These are phyloP conservation scores for Hirtodrosophila alboralis DNA, from an alignment of 2,888 invertebrate species.

Conservation along the genomic window DNA sequence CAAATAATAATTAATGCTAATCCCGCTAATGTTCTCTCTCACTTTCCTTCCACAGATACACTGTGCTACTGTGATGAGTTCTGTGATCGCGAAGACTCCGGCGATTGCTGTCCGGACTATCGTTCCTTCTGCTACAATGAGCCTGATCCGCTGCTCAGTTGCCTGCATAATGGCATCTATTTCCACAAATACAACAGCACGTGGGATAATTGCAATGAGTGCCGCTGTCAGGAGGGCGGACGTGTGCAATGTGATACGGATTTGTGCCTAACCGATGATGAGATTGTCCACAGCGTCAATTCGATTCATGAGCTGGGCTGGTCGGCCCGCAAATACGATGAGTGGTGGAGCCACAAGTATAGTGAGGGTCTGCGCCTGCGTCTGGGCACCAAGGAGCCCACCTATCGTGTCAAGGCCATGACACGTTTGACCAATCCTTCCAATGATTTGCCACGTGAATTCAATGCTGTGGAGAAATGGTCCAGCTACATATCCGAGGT, in stretches of 20 bases:
- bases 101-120: constrained; percentile 97
- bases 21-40: too few species aligned
- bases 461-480: constrained; percentile 92
- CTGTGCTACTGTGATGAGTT: constrained; percentile 97
- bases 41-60: constrained; percentile 86
- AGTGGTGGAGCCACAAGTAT: constrained; percentile 93
- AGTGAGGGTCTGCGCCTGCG: constrained; percentile 91
- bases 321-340: constrained; percentile 91
- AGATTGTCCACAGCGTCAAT: constrained; percentile 89
- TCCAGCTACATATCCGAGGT: constrained; percentile 88
- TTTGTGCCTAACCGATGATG: constrained; percentile 90
- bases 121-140: constrained; percentile 88
- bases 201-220: constrained; percentile 89
- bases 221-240: constrained; percentile 86
- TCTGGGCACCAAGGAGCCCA: constrained; percentile 86
- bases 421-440: constrained; percentile 77
- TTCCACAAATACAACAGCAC: constrained; percentile 85
- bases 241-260: constrained; percentile 87
- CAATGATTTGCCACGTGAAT: constrained; percentile 87
- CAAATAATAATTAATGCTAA: too few species aligned
- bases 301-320: constrained; percentile 87
- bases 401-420: constrained; percentile 83
- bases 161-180: constrained; percentile 85
- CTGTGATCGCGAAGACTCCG: constrained; percentile 89
- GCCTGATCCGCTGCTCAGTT: constrained; percentile 69